phyloP scores from a whole-genome alignment of 2,888 invertebrate species.

The Acanthosoma haemorrhoidale region DNA sequence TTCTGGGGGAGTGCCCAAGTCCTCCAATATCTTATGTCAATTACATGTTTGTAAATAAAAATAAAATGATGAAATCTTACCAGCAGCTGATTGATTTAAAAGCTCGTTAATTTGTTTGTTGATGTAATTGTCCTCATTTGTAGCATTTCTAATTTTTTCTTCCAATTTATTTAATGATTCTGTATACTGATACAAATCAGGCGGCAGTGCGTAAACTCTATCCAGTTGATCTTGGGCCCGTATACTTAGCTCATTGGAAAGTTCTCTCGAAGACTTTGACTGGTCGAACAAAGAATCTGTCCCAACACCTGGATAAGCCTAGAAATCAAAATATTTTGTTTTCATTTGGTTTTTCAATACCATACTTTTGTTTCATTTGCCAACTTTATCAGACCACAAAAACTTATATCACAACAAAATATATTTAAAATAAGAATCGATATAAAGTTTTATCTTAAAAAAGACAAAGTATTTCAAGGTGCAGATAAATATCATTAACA shows the following conservation, averaged over 20 bases:
- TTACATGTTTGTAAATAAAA: too few species aligned
- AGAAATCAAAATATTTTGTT: conserved; percentile 16
- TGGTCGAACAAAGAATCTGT: conserved; percentile 45
- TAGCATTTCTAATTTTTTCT: conserved; percentile 37
- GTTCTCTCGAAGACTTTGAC: conserved; percentile 44
- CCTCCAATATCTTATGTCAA: too few species aligned
- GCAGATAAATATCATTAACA: too few species aligned
- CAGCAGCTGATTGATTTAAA: conserved; percentile 28
- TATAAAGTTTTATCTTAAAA: too few species aligned
- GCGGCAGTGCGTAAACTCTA: conserved; percentile 45
- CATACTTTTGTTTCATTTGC: too few species aligned
- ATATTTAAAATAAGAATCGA: too few species aligned
- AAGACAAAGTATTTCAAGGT: too few species aligned
- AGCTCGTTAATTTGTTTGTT: conserved; percentile 41
- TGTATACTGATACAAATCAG: conserved; percentile 24
- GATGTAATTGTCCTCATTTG: conserved; percentile 40
- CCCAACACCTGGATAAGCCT: conserved; percentile 44
- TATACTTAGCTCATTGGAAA: conserved; percentile 44
- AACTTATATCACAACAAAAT: too few species aligned
- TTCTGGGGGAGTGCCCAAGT: too few species aligned
- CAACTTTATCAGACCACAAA: too few species aligned
- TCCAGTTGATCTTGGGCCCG: conserved; percentile 47
- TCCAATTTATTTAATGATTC: conserved; percentile 33
- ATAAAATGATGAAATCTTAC: too few species aligned
- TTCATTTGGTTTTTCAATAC: too few species aligned